phyloP scores from a whole-genome alignment of 1,140 invertebrate genomes.

The Teleopsis dalmanni region DNA sequence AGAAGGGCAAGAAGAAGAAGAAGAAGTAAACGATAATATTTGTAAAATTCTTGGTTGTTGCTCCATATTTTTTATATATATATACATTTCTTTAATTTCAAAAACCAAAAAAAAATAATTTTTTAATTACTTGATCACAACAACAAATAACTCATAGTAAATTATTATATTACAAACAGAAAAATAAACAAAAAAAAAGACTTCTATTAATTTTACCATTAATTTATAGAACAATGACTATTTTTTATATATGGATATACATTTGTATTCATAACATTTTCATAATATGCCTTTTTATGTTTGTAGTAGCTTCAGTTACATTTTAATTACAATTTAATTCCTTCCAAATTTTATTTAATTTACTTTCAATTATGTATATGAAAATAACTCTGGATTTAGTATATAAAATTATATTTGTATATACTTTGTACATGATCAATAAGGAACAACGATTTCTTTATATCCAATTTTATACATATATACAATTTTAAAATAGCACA shows the following conservation, averaged over 20 bases:
- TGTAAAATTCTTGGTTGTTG: background rate
- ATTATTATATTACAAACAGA: background rate
- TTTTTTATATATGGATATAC: background rate
- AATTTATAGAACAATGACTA: background rate
- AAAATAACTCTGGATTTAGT: too few relatives aligned
- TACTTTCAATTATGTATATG: too few relatives aligned
- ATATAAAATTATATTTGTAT: too few relatives aligned
- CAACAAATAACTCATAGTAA: conserved; percentile 1
- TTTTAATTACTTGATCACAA: conserved; percentile 1
- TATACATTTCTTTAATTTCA: background rate
- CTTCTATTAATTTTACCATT: background rate
- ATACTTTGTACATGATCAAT: too few relatives aligned
- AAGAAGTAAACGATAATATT: conserved; percentile 7
- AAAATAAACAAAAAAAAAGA: conserved; percentile 2
- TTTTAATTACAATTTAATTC: too few relatives aligned
- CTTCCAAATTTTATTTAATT: too few relatives aligned
- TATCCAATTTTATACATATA: too few relatives aligned
- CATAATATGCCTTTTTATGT: background rate
- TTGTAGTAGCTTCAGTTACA: too few relatives aligned
- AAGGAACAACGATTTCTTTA: too few relatives aligned
- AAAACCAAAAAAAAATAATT: conserved; percentile 6
- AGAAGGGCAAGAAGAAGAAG: conserved; percentile 23
- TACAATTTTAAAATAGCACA: too few relatives aligned
- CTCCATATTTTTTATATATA: background rate
- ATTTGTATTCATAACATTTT: background rate